Evolutionary conservation across 2,888 invertebrate genomes (phyloP).

Genomic region (Periphyllus acericola): DNA sequence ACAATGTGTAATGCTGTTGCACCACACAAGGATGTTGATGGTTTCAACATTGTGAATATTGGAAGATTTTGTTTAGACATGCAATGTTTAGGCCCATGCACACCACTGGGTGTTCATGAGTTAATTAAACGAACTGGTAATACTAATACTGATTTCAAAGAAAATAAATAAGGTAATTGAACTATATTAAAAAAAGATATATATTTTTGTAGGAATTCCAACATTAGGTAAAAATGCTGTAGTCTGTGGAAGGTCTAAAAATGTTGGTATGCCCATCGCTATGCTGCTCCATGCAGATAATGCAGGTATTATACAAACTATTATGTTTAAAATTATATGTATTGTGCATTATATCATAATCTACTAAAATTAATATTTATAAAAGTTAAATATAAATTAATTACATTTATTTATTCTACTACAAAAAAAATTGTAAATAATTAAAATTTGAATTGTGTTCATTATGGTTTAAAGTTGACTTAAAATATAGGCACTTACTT

Average conservation of each 20-base stretch:
- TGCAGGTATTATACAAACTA: slow-evolving; percentile 66
- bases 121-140: slow-evolving; percentile 74
- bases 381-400: too few species aligned
- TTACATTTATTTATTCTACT: too few species aligned
- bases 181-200: slow-evolving; percentile 8
- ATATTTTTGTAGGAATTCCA: slow-evolving; percentile 72
- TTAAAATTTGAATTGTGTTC: too few species aligned
- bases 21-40: slow-evolving; percentile 90
- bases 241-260: slow-evolving; percentile 89
- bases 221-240: slow-evolving; percentile 89
- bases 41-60: slow-evolving; percentile 85
- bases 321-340: background rate
- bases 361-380: too few species aligned
- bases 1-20: slow-evolving; percentile 82
- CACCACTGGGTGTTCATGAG: slow-evolving; percentile 80
- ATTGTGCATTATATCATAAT: too few species aligned
- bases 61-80: slow-evolving; percentile 81
- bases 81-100: slow-evolving; percentile 81
- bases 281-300: slow-evolving; percentile 82
- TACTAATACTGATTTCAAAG: slow-evolving; percentile 13
- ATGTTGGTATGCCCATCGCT: slow-evolving; percentile 90
- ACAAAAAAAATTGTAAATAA: too few species aligned
- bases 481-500: too few species aligned
- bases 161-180: background rate
- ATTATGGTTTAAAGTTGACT: too few species aligned